Conservation (phyloP, 2,797 vertebrate species). For the Rhadinocentrus ornatus region DNA sequence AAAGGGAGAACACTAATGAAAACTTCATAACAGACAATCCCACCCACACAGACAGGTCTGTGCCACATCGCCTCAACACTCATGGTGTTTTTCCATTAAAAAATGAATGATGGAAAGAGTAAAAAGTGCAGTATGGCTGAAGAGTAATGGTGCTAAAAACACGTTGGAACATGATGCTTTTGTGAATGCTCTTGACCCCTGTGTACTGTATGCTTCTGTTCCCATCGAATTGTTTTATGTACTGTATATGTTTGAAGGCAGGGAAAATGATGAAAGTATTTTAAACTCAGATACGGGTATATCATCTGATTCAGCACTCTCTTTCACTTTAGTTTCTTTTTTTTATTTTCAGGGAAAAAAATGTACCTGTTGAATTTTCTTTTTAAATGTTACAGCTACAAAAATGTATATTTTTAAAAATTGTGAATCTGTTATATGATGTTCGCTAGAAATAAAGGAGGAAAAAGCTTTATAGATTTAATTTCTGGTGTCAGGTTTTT, state of each 20-base stretch:
- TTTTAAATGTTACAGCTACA: conserved; percentile 88
- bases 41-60: conserved; percentile 73
- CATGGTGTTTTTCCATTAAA: conserved; percentile 77
- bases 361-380: conserved; percentile 79
- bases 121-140: conserved; percentile 65
- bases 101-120: conserved; percentile 72
- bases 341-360: conserved; percentile 72
- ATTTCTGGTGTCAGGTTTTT: conserved; percentile 64
- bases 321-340: conserved; percentile 82
- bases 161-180: conserved; percentile 84
- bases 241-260: conserved; percentile 82
- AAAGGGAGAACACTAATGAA: conserved; percentile 85
- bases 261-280: conserved; percentile 85
- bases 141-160: conserved; percentile 85
- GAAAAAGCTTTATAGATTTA: conserved; percentile 85
- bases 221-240: conserved; percentile 77
- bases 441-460: conserved; percentile 86
- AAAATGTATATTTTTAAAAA: conserved; percentile 89
- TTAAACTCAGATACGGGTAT: conserved; percentile 88
- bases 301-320: conserved; percentile 87
- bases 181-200: conserved; percentile 81
- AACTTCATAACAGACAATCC: conserved; percentile 78
- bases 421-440: conserved; percentile 87
- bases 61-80: conserved; percentile 72
- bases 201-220: conserved; percentile 77